Base-by-base conservation (phyloP, 2,888 invertebrate genomes). In the Acleris sparsana region DNA sequence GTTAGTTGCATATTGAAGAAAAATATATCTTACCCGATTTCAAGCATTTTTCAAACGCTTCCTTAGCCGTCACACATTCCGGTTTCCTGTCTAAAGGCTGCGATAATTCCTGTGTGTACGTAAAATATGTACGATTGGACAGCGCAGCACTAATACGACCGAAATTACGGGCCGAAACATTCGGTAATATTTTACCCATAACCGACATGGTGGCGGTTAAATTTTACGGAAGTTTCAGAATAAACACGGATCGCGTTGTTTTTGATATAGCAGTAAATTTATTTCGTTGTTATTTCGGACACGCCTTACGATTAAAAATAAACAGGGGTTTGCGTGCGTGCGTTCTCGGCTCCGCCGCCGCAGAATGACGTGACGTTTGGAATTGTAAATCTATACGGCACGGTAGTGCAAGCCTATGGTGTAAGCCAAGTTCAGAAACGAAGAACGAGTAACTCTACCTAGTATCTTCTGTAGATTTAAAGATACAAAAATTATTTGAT, bases 101-200 rank as follows among this genome's bases (percentile, higher is more conserved):
- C 48, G 97, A 94, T 52, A 97, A 94, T 83, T 97, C 97, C 71
- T 95, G 95, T 22, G 95, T 94, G 80, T 97, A 97, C 0, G 97
- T 95, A 82, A 95, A 97, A 87, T 94, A 97, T 64, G 83, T 94
- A 78, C 94, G 94, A 63, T 93, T 88, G 67, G 82, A 76, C 67
- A 89, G 73, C 69, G 85, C 85, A 64, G 85, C 83, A 75, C 83
- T 80, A 63, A 91, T 70, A 76, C 82, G 85, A 13, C 85, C 80
- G 65, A 88, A 82, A 82, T 84, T 85, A 68, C 82, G 82, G 55
- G 77, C 80, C n/a, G 86, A 79, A 68, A 86, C 78, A 69, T 79
- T 84, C 17, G 89, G 87, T 66, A 87, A 72, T 69, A 87, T 78
- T 84, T 89, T 90, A 72, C 89, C 83, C 71, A 90, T 85, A 69